Percentiles rank a stretch among this genome's conserved stretches.
Evolutionary conservation across 2,113 vertebrate genomes (phyloP).

Genomic region (Pholis gunnellus): DNA sequence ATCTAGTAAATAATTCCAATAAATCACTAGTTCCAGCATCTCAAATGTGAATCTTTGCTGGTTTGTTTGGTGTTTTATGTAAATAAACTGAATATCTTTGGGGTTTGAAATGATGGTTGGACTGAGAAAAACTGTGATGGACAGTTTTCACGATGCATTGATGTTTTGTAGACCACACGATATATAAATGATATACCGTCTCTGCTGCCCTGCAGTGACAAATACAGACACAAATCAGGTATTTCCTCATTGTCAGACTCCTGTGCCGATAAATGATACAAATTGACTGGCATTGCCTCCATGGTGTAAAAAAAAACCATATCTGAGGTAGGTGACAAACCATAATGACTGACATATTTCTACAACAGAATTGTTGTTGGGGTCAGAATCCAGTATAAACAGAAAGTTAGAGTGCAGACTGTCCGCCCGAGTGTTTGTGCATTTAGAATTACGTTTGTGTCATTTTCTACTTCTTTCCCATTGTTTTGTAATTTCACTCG

Average conservation of each 20-base stretch:
- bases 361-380: conserved; percentile 15
- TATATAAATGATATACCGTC: neutral
- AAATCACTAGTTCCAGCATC: neutral
- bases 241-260: conserved; percentile 51
- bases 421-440: no score
- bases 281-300: conserved; percentile 33
- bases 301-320: conserved; percentile 41
- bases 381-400: conserved; percentile 28
- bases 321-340: conserved; percentile 42
- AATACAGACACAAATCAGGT: conserved; percentile 22
- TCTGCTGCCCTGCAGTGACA: no score
- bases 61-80: neutral
- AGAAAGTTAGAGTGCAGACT: neutral
- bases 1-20: neutral
- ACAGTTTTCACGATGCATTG: neutral
- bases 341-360: conserved; percentile 29
- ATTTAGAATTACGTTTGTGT: neutral
- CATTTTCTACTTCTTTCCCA: neutral
- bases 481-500: neutral
- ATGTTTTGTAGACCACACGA: neutral
- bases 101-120: neutral
- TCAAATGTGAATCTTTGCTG: neutral
- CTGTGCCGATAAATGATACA: conserved; percentile 60
- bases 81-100: neutral
- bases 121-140: neutral